Base-by-base conservation (phyloP, 2,888 invertebrate genomes). In the Metellina segmentata region DNA sequence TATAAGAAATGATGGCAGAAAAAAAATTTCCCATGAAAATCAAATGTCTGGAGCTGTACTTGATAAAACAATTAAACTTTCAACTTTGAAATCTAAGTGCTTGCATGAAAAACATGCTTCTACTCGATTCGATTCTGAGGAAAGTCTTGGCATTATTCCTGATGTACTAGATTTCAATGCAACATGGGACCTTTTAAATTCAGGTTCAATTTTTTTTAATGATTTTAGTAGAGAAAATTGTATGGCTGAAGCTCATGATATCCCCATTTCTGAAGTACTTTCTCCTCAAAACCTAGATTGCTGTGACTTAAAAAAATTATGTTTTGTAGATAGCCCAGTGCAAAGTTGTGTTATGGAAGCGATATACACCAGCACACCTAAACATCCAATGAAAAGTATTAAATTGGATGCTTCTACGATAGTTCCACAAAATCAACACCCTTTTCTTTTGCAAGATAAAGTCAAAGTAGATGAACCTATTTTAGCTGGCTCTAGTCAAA, bases 61-160 rank as follows among this genome's bases (percentile, higher is more conserved):
- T 2, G 49, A 34, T 70, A 49, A 69, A 34, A 34, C 34, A 34
- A 34, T 34, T 34, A 34, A 34, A 2, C 34, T 4, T 34, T 34
- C 34, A 34, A 34, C 34, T 34, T 34, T 34, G 34, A 34, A 34
- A 34, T 34, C 34, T 34, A 34, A 82, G 16, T 8, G 20, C 51
- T 7, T 19, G n/a, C 51, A 1, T n/a, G 52, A 19, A 49, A 51
- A 82, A 70, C 51, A 71, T n/a, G n/a, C 82, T 51, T 72, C 9
- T 34, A 19, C 20, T 20, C 49, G 51, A 8, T 71, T 82, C 9
- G 82, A 70, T 11, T 71, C 82, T 1, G 82, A 82, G 16, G 82
- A 82, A 72, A 82, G 82, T 19, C 49, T 82, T 0, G 82, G 82
- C 20, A 82, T 82, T 72, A 34, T 82, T 52, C 51, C 82, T 9